A percentile compares a stretch with the other conserved stretches of the same genome.
Evolutionary conservation across 2,113 vertebrate genomes (phyloP).

Genomic region (Triplophysa dalaica): DNA sequence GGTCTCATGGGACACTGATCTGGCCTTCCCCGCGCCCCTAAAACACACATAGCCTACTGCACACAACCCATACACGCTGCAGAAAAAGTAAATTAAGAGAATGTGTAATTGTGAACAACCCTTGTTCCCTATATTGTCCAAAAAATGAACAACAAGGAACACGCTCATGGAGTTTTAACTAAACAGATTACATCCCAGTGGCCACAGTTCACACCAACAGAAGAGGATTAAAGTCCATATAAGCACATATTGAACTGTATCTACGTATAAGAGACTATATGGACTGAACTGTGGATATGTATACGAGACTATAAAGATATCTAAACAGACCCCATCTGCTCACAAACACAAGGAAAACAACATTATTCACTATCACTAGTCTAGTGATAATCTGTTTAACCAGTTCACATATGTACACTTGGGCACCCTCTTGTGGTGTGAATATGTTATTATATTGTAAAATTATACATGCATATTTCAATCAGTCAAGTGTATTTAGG

Average conservation of each 20-base stretch:
- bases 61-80: no score
- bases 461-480: not conserved
- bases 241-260: not conserved
- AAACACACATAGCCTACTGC: no score
- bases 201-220: not conserved
- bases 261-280: not conserved
- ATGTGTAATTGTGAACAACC: not conserved
- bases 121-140: not conserved
- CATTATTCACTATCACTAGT: not conserved
- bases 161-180: not conserved
- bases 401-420: not conserved
- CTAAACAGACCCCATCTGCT: not conserved
- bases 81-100: no score
- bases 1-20: no score
- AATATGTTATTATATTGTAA: not conserved
- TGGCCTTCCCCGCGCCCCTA: no score
- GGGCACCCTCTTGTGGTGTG: no score
- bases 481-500: not conserved
- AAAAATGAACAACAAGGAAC: constrained; percentile 11
- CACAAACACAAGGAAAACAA: not conserved
- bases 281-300: not conserved
- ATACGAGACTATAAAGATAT: not conserved
- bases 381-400: not conserved
- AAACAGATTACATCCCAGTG: constrained; percentile 29
- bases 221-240: not conserved